Percentiles rank a stretch among this genome's conserved stretches.
Evolutionary conservation across 2,113 vertebrate species (phyloP).

Genomic region (Irena cyanogastra): DNA sequence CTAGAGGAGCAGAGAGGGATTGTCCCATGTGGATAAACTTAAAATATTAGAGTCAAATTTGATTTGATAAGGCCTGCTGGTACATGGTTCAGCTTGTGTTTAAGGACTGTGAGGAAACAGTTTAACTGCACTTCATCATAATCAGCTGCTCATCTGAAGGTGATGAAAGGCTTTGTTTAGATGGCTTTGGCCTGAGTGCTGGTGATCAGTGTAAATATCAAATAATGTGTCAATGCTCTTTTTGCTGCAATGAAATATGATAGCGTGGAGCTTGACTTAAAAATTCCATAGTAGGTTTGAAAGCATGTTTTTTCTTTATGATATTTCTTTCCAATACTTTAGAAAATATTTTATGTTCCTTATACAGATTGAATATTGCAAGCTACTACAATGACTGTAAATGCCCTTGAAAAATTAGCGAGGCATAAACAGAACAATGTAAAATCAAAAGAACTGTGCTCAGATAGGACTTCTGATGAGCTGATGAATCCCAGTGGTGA

Average conservation of each 20-base stretch:
- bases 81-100: neutral
- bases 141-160: conserved; percentile 54
- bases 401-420: neutral
- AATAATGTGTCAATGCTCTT: neutral
- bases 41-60: neutral
- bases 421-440: neutral
- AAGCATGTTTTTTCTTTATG: neutral
- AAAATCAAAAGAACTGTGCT: neutral
- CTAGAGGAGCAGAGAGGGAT: neutral
- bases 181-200: conserved; percentile 27
- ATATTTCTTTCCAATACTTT: neutral
- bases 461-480: neutral
- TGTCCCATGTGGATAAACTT: neutral
- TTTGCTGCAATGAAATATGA: neutral
- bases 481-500: neutral
- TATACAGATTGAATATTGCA: neutral
- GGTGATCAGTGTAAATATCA: conserved; percentile 44
- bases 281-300: neutral
- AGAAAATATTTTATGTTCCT: neutral
- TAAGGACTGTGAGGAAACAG: neutral
- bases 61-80: neutral
- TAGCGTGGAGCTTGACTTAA: neutral
- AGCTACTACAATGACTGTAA: neutral
- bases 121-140: neutral
- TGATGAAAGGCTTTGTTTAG: conserved; percentile 50